Percentiles rank a stretch among this genome's conserved stretches.
Conservation (phyloP, 2,113 vertebrate species). For the Pomatorhinus ruficollis region DNA sequence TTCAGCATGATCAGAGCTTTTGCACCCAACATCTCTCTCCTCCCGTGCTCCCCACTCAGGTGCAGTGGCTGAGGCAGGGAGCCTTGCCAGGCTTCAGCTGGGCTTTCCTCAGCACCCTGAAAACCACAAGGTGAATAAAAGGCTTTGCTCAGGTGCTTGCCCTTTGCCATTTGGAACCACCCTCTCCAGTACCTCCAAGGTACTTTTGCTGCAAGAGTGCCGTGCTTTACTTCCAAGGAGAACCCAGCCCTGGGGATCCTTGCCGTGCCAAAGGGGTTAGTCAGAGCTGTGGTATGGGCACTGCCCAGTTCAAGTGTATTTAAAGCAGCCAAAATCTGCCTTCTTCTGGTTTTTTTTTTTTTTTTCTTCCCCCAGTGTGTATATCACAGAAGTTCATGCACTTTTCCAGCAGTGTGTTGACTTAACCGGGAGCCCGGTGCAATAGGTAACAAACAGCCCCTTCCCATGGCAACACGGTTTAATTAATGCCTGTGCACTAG, state of each 20-base stretch:
- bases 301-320: constrained; percentile 58
- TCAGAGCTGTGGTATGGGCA: constrained; percentile 68
- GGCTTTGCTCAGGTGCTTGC: not conserved
- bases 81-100: constrained; percentile 37
- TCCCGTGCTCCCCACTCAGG: not conserved
- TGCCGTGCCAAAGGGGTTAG: constrained; percentile 33
- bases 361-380: not conserved
- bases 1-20: constrained; percentile 29
- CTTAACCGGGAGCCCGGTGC: constrained; percentile 21
- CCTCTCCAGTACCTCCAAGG: not conserved
- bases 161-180: not conserved
- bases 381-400: constrained; percentile 55
- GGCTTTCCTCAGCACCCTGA: not conserved
- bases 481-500: not conserved
- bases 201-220: not conserved
- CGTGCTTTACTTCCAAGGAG: constrained; percentile 14
- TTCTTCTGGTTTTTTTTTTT: not conserved
- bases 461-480: constrained; percentile 60
- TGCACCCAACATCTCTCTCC: constrained; percentile 8
- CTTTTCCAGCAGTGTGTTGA: constrained; percentile 35
- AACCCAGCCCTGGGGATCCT: constrained; percentile 34
- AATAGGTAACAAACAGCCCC: constrained; percentile 44
- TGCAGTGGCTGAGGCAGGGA: not conserved
- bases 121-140: not conserved
- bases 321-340: constrained; percentile 53